Conservation (phyloP, 1,140 invertebrate species). For the Reticulitermes speratus region DNA sequence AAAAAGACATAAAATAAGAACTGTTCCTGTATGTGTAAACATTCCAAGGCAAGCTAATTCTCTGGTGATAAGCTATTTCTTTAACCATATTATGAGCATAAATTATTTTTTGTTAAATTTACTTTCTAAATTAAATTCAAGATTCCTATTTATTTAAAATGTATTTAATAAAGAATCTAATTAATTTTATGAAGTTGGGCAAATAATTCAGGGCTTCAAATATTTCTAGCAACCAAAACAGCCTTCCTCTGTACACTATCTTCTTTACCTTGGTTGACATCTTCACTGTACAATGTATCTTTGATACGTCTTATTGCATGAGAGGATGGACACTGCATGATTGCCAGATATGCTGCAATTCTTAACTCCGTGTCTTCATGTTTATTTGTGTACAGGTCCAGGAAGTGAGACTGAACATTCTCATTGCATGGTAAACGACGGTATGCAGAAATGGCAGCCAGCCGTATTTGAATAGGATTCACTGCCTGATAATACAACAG, state of each 20-base stretch:
- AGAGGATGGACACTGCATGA: conserved; percentile 85
- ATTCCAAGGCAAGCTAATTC: too few relatives aligned
- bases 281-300: conserved; percentile 67
- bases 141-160: too few relatives aligned
- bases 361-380: conserved; percentile 78
- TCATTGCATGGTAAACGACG: conserved; percentile 43
- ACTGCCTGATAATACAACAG: conserved; percentile 32
- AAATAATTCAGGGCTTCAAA: too few relatives aligned
- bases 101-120: too few relatives aligned
- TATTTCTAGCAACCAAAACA: background rate
- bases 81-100: too few relatives aligned
- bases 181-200: too few relatives aligned
- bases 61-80: too few relatives aligned
- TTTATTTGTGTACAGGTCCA: conserved; percentile 69
- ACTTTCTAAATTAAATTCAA: too few relatives aligned
- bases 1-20: too few relatives aligned
- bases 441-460: conserved; percentile 43
- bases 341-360: conserved; percentile 82
- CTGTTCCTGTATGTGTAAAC: too few relatives aligned
- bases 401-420: conserved; percentile 47
- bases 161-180: too few relatives aligned
- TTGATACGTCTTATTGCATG: conserved; percentile 70
- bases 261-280: conserved; percentile 80
- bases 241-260: background rate
- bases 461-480: conserved; percentile 48